Percentiles rank a stretch among this genome's conserved stretches.
phyloP scores from a whole-genome alignment of 2,797 vertebrate species.

The Acanthurus leucopareius region DNA sequence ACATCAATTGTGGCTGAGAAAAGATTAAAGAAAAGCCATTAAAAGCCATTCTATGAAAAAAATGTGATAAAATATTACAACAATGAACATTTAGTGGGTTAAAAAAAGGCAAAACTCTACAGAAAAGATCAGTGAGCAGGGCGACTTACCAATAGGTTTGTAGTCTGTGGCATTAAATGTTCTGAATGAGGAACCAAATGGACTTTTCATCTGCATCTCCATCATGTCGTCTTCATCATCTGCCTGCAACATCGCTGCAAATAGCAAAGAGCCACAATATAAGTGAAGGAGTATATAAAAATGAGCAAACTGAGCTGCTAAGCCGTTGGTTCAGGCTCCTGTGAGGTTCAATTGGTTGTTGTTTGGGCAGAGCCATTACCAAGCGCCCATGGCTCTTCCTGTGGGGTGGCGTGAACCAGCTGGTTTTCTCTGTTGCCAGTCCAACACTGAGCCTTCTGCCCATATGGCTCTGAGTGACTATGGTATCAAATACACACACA shows the following conservation, averaged over 20 bases:
- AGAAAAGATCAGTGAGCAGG: too few species aligned
- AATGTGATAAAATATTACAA: background rate
- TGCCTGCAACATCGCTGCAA: conserved; percentile 96
- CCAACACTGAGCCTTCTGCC: conserved; percentile 60
- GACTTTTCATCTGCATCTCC: conserved; percentile 99
- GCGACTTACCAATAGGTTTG: conserved; percentile 94
- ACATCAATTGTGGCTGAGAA: conserved; percentile 95
- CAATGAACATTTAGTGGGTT: too few species aligned
- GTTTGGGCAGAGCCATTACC: conserved; percentile 45
- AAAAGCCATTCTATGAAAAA: background rate
- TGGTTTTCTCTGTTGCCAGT: conserved; percentile 66
- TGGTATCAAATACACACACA: conserved; percentile 34
- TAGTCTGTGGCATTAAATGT: conserved; percentile 99
- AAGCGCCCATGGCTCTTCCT: conserved; percentile 53
- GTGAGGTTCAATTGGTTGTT: conserved; percentile 30
- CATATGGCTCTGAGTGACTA: conserved; percentile 68
- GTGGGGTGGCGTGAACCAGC: conserved; percentile 68
- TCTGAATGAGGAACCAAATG: conserved; percentile 98
- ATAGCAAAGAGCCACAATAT: conserved; percentile 17
- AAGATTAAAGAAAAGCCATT: background rate
- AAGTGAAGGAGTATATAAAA: conserved; percentile 22
- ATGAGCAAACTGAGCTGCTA: conserved; percentile 10
- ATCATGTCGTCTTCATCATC: conserved; percentile 98
- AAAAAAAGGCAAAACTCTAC: too few species aligned
- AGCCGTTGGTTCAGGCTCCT: conserved; percentile 21